phyloP scores from a whole-genome alignment of 2,113 vertebrate genomes.

The Arizona elegans region DNA sequence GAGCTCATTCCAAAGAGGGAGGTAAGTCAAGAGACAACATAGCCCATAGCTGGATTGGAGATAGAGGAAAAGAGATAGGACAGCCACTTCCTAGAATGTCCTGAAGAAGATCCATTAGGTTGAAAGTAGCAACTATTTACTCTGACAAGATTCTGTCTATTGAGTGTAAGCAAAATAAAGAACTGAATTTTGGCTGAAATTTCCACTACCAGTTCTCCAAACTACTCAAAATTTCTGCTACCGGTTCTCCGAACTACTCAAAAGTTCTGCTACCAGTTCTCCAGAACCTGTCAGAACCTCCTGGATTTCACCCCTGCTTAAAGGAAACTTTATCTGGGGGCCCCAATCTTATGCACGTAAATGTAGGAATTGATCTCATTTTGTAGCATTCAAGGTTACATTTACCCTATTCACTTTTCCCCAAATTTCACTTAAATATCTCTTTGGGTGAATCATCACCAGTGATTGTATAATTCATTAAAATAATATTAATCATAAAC shows the following conservation, averaged over 20 bases:
- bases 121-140: background rate
- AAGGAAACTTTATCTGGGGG: background rate
- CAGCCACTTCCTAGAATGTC: background rate
- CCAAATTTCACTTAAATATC: conserved; percentile 33
- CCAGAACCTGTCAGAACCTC: no score
- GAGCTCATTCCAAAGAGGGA: background rate
- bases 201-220: no score
- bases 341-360: background rate
- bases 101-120: background rate
- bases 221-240: no score
- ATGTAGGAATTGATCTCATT: background rate
- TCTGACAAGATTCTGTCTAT: background rate
- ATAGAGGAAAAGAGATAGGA: background rate
- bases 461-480: conserved; percentile 69
- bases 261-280: no score
- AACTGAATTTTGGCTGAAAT: background rate
- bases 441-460: conserved; percentile 56
- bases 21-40: background rate
- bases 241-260: no score
- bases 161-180: background rate
- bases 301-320: background rate
- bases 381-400: background rate
- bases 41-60: background rate
- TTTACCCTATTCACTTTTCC: background rate
- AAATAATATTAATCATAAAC: conserved; percentile 66